Base-by-base conservation (phyloP, 1,140 invertebrate species). In the Meloidogyne exigua region DNA sequence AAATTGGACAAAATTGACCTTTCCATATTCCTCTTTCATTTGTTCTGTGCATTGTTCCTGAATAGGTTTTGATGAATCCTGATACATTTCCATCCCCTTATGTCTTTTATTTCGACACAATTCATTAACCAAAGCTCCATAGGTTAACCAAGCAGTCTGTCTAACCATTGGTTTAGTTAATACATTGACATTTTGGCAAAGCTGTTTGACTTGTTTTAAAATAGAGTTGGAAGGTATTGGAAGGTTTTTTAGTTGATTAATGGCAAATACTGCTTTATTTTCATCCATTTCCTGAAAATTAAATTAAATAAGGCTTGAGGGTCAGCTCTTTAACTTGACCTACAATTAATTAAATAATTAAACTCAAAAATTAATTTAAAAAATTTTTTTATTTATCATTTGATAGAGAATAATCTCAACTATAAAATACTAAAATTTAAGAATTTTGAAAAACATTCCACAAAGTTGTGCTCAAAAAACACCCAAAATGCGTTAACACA, bases 71-170 rank as follows among this genome's bases (percentile, higher is more conserved):
- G 49, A 15, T 26, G 18, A 76, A 57, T 57, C 49, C n/a, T 57
- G 49, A 57, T 18, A 57, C n/a, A 71, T 76, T 65, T 82, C 79
- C 25, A 68, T 57, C 25, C 66, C 32, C 12, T 57, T 57, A 49
- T 32, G 32, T 9, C 62, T 68, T 62, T 81, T 66, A 57, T 84
- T 67, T 79, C 72, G 80, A 71, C 84, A 86, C 28, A 86, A 32
- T 62, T 80, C 80, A 66, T 78, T 75, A 76, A 85, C 72, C 73
- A 86, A 57, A 18, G 80, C 49, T 65, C 84, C 84, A 62, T 77
- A 79, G 73, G 85, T 81, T 18, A 85, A 70, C 82, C 81, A 86
- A 70, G 81, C 85, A 23, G 68, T 66, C 69, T 85, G 84, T 28
- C 73, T 79, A 25, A 84, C 72, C 28, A 69, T 57, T 15, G 65